Evolutionary conservation across 2,113 vertebrate species (phyloP).

Genomic region (Heterotis niloticus): DNA sequence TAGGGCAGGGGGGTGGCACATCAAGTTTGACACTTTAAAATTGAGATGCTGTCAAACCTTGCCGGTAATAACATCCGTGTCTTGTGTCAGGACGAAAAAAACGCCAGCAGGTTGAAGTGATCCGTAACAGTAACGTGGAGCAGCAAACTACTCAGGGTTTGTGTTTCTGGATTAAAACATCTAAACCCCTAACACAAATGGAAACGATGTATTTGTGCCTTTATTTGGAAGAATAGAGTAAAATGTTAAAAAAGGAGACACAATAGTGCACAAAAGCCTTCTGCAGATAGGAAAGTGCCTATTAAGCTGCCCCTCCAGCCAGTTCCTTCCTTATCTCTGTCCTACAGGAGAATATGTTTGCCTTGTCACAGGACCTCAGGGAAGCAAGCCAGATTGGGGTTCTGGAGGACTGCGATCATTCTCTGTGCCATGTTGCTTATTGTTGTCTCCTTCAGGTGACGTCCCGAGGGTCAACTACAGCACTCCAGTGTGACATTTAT

Average conservation of each 20-base stretch:
- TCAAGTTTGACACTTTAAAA: neutral
- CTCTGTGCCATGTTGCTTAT: neutral
- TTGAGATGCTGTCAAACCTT: neutral
- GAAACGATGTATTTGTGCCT: neutral
- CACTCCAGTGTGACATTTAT: too few species aligned
- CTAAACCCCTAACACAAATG: neutral
- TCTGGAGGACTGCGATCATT: neutral
- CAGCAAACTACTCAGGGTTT: neutral
- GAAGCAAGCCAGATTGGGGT: neutral
- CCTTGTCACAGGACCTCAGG: neutral
- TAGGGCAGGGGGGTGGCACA: neutral
- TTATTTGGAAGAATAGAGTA: neutral
- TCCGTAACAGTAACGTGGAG: too few species aligned
- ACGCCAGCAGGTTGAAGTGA: neutral
- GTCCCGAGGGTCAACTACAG: too few species aligned
- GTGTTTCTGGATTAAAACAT: neutral
- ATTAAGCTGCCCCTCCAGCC: neutral
- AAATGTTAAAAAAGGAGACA: neutral
- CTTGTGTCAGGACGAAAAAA: neutral
- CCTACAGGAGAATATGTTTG: neutral
- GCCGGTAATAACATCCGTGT: neutral
- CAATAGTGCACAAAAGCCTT: neutral
- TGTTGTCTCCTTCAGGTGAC: too few species aligned
- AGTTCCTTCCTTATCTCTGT: neutral
- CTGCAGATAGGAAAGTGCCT: neutral